phyloP scores from a whole-genome alignment of 2,888 invertebrate genomes.

The Meteorus cinctellus region DNA sequence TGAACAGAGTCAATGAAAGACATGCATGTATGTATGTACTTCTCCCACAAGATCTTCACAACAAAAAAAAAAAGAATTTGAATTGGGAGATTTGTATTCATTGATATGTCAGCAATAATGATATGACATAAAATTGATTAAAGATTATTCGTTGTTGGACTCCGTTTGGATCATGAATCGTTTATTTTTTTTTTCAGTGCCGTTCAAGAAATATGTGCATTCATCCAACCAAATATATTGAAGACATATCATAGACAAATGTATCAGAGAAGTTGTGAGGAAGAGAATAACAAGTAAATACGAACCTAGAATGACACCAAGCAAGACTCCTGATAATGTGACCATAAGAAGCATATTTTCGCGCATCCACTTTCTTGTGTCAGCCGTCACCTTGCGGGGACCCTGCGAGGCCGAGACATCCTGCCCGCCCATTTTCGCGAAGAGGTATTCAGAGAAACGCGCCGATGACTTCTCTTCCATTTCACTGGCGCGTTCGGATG shows the following conservation, averaged over 20 bases:
- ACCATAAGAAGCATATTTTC: constrained; percentile 87
- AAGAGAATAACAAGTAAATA: neutral
- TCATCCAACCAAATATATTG: neutral
- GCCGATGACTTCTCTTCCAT: constrained; percentile 73
- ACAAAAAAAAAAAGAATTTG: too few relatives aligned
- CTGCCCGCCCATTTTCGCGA: constrained; percentile 83
- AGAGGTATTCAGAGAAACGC: constrained; percentile 84
- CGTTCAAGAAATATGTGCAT: too few relatives aligned
- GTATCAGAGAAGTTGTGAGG: neutral
- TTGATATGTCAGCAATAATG: too few relatives aligned
- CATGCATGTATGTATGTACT: neutral
- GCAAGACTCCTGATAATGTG: constrained; percentile 85
- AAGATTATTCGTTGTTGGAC: too few relatives aligned
- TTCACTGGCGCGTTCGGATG: constrained; percentile 64
- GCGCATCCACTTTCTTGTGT: constrained; percentile 80
- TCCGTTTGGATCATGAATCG: too few relatives aligned
- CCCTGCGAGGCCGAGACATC: constrained; percentile 75
- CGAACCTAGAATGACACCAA: constrained; percentile 84
- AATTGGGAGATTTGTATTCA: too few relatives aligned
- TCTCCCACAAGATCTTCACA: too few relatives aligned
- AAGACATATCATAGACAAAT: neutral
- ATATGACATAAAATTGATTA: too few relatives aligned
- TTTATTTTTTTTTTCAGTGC: too few relatives aligned
- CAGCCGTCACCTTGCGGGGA: constrained; percentile 80
- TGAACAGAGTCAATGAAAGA: neutral